These are phyloP conservation scores for Palythoa caribaeorum DNA, from an alignment of 92 coral and sea anemone genomes.

Conservation along the genomic window DNA sequence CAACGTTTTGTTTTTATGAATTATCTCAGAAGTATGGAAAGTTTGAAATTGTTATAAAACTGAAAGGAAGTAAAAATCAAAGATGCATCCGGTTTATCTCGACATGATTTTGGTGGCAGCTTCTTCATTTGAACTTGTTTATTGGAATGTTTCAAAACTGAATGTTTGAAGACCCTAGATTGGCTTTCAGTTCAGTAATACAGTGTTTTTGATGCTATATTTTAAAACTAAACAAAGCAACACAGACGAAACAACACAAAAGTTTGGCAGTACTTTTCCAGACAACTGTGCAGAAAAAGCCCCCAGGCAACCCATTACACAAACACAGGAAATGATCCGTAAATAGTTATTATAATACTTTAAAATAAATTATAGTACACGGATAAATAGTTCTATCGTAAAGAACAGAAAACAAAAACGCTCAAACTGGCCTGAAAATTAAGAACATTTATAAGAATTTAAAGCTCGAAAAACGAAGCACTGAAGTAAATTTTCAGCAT, in stretches of 20 bases:
- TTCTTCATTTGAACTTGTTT: not conserved
- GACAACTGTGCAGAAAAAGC: no score
- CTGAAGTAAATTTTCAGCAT: no score
- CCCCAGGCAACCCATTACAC: no score
- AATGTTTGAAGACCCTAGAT: not conserved
- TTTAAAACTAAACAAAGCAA: not conserved
- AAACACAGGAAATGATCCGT: no score
- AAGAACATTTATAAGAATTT: no score
- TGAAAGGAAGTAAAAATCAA: not conserved
- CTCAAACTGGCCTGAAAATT: no score
- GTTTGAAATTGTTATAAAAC: not conserved
- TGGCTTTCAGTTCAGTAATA: not conserved
- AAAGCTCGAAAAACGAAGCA: no score
- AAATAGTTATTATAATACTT: no score
- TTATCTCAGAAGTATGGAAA: not conserved
- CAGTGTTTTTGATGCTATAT: not conserved
- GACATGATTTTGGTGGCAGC: not conserved
- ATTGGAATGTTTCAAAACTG: not conserved
- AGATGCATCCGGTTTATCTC: not conserved
- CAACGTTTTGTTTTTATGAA: no score
- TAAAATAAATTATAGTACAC: no score
- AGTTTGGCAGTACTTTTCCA: not conserved
- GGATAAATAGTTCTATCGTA: no score
- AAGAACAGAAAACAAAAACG: no score
- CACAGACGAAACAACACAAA: not conserved